Base-by-base conservation (phyloP, 2,113 vertebrate genomes). In the Vicugna pacos region DNA sequence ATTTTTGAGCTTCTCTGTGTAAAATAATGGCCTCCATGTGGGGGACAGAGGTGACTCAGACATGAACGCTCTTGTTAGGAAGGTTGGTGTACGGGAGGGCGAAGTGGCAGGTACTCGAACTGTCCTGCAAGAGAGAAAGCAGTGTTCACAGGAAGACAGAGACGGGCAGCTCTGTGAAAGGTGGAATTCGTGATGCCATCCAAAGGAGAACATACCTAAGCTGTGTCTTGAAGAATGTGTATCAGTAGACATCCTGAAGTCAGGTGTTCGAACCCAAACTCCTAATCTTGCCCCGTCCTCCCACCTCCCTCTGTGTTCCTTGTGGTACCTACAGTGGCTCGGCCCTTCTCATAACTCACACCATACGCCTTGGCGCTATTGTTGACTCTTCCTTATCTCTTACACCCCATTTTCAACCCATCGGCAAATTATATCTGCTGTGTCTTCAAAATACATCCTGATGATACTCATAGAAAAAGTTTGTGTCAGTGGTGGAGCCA, bases 271-370 rank as follows among this genome's bases (percentile, higher is more conserved):
- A 3, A 56, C 15, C 42, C 3, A 17, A 28, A 19, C 19, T 22
- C 38, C 35, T 42, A 17, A 4, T 17, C 17, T 17, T 13, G 15
- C 4, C 9, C 17, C 19, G 14, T 8, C 4, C 8, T 11, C 38
- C 32, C 2, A 2, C 13, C 7, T 14, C 42, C 82, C 13, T n/a
- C 28, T 10, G 12, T 6, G 5, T 52, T 69, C 54, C 4, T 77
- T 1, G 0, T 0, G 2, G 19, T 5, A n/a, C 42, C 19, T 26
- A 2, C 1, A 26, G 13, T 17, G 19, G 8, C 14, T 52, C 20
- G 0, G 1, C 6, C 46, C 52, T 80, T 48, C 72, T 32, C 30
- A 17, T 12, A 28, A 10, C 28, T 48, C 65, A 26, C 11, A 12
- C 72, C 56, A 3, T 26, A 17, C 32, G 13, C 42, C 50, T 38